A percentile compares a stretch with the other conserved stretches of the same genome.
Evolutionary conservation across 2,888 invertebrate genomes (phyloP).

Genomic region (Molanna angustata): DNA sequence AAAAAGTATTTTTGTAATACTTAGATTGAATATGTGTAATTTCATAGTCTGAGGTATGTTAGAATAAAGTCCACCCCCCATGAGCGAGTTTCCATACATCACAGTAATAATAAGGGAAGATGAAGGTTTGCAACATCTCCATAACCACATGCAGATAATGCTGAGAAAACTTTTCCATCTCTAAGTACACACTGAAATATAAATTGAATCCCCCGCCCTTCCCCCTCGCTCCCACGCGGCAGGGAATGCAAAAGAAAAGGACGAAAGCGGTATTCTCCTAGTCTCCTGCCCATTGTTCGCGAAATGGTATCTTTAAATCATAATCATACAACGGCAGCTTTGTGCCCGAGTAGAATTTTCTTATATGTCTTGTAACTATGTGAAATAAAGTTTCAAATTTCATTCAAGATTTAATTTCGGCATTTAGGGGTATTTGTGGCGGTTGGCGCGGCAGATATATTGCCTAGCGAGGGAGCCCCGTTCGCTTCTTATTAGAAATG

Average conservation of each 20-base stretch:
- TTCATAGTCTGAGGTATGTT: too few relatives aligned
- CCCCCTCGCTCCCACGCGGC: slow-evolving; percentile 10
- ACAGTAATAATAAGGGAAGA: too few relatives aligned
- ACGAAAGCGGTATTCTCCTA: slow-evolving; percentile 12
- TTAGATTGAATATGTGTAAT: too few relatives aligned
- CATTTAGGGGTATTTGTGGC: slow-evolving; percentile 21
- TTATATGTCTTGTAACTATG: slow-evolving; percentile 29
- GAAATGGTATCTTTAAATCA: slow-evolving; percentile 31
- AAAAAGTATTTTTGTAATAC: too few relatives aligned
- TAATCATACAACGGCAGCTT: slow-evolving; percentile 26
- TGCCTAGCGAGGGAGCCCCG: slow-evolving; percentile 16
- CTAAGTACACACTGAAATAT: slow-evolving; percentile 18
- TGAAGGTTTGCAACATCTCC: too few relatives aligned
- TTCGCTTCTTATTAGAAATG: slow-evolving; percentile 30
- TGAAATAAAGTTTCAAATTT: slow-evolving; percentile 43
- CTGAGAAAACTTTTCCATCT: slow-evolving; percentile 25
- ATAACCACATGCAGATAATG: slow-evolving; percentile 22
- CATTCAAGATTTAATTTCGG: slow-evolving; percentile 48
- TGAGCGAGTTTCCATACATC: too few relatives aligned
- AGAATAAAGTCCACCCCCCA: too few relatives aligned
- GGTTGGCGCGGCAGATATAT: slow-evolving; percentile 19
- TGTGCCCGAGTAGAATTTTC: slow-evolving; percentile 27
- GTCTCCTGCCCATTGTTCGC: slow-evolving; percentile 24
- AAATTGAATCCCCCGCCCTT: slow-evolving; percentile 17
- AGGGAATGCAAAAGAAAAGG: slow-evolving; percentile 7